These are phyloP conservation scores for Globia sparganii DNA, from an alignment of 2,888 invertebrate species.

Conservation along the genomic window DNA sequence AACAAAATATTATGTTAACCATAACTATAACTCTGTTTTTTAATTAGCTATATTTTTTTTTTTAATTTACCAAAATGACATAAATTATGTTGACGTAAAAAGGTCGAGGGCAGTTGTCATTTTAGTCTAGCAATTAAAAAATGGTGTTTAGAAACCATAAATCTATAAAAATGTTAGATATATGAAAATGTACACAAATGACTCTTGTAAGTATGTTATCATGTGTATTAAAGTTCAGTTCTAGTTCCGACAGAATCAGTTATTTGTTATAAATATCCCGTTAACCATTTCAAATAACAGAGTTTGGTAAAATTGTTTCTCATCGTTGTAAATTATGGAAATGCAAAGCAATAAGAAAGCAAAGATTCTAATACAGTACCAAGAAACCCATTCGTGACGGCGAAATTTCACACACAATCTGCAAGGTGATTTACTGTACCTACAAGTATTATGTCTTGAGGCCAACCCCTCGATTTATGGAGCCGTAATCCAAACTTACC, in stretches of 20 bases:
- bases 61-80: too few relatives aligned
- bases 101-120: background rate
- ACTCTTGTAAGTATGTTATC: background rate
- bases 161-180: background rate
- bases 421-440: constrained; percentile 50
- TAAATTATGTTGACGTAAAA: too few relatives aligned
- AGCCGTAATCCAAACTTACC: constrained; percentile 35
- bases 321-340: background rate
- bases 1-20: background rate
- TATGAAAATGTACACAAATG: too few relatives aligned
- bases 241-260: background rate
- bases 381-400: constrained; percentile 34
- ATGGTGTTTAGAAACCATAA: background rate
- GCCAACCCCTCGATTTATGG: constrained; percentile 52
- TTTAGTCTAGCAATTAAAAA: background rate
- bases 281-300: background rate
- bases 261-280: background rate
- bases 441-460: constrained; percentile 58
- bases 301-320: background rate
- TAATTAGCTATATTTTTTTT: too few relatives aligned
- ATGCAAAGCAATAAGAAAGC: constrained; percentile 7
- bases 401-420: constrained; percentile 62
- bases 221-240: too few relatives aligned
- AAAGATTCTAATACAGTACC: constrained; percentile 11
- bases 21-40: background rate